Percentiles rank a stretch among this genome's conserved stretches.
These are phyloP conservation scores for Trichoplusia ni DNA, from an alignment of 1,140 invertebrate genomes.

Conservation along the genomic window DNA sequence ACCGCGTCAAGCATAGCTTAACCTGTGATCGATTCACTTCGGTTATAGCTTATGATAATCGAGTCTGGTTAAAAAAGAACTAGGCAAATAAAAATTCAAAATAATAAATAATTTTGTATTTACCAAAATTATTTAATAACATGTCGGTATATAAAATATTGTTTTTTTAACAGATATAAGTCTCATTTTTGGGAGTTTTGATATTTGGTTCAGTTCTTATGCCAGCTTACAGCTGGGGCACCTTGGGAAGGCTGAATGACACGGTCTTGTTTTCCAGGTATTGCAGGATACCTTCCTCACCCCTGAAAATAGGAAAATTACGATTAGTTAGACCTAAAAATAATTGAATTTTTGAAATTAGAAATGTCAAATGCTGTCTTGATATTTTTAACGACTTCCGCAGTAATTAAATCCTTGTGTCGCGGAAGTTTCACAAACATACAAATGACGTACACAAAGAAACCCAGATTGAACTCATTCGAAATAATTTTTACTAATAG, in stretches of 20 bases:
- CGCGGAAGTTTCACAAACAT: too few species aligned
- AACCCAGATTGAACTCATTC: too few species aligned
- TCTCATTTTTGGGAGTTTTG: background rate
- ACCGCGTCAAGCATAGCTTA: too few species aligned
- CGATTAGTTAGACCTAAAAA: too few species aligned
- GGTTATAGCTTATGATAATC: background rate
- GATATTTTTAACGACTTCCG: too few species aligned
- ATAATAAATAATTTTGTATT: background rate
- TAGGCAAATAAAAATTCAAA: background rate
- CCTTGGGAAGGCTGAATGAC: conserved; percentile 82
- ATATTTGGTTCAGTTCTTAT: conserved; percentile 4
- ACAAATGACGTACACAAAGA: too few species aligned
- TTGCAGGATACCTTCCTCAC: conserved; percentile 88
- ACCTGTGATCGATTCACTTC: too few species aligned
- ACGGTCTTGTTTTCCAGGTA: conserved; percentile 91
- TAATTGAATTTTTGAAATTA: too few species aligned
- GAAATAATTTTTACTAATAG: too few species aligned
- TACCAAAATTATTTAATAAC: conserved; percentile 3
- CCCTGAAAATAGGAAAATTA: conserved; percentile 65
- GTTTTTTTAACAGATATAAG: too few species aligned
- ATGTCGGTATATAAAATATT: background rate
- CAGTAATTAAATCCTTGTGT: too few species aligned
- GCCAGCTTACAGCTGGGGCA: conserved; percentile 52
- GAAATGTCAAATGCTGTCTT: too few species aligned
- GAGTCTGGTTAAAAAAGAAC: background rate